phyloP scores from a whole-genome alignment of 2,888 invertebrate species.

The Neocrepidodera transversa region DNA sequence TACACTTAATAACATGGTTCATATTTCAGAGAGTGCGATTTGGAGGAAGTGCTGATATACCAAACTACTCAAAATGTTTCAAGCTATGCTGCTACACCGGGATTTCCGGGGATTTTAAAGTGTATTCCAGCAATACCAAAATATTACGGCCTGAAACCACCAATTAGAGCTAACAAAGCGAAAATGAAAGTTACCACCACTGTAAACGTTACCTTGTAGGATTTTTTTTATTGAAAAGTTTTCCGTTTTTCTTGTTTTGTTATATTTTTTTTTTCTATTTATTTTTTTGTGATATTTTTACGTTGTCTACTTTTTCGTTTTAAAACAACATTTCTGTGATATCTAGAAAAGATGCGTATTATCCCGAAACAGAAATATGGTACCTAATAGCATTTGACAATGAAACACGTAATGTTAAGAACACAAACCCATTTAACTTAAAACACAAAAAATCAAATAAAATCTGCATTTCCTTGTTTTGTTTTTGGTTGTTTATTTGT shows the following conservation, averaged over 20 bases:
- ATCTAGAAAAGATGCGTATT: conserved; percentile 28
- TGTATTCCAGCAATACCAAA: conserved; percentile 55
- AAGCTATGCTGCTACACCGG: conserved; percentile 41
- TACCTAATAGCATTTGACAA: conserved; percentile 4
- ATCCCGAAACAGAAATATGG: conserved; percentile 21
- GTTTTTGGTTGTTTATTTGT: conserved; percentile 1
- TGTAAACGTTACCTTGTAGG: conserved; percentile 13
- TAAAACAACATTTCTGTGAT: conserved; percentile 38
- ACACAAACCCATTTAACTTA: conserved; percentile 11
- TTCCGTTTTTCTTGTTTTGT: conserved; percentile 9
- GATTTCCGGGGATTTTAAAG: conserved; percentile 56
- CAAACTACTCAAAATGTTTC: conserved; percentile 55
- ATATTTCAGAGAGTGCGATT: conserved; percentile 72
- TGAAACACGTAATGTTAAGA: conserved; percentile 15
- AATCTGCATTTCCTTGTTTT: conserved; percentile 2
- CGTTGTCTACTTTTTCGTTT: conserved; percentile 22
- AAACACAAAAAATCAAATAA: conserved; percentile 6
- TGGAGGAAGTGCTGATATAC: conserved; percentile 73
- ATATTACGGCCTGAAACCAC: conserved; percentile 42
- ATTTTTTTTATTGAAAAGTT: conserved; percentile 6
- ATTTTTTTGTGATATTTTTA: conserved; percentile 32
- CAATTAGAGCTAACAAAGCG: conserved; percentile 43
- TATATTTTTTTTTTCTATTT: conserved; percentile 17
- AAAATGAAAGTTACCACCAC: conserved; percentile 6
- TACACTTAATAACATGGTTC: too few relatives aligned